Evolutionary conservation across 1,140 invertebrate species (phyloP), one percentile per base, ranked within the genome.

Genomic region (Drosophila setifemur): DNA sequence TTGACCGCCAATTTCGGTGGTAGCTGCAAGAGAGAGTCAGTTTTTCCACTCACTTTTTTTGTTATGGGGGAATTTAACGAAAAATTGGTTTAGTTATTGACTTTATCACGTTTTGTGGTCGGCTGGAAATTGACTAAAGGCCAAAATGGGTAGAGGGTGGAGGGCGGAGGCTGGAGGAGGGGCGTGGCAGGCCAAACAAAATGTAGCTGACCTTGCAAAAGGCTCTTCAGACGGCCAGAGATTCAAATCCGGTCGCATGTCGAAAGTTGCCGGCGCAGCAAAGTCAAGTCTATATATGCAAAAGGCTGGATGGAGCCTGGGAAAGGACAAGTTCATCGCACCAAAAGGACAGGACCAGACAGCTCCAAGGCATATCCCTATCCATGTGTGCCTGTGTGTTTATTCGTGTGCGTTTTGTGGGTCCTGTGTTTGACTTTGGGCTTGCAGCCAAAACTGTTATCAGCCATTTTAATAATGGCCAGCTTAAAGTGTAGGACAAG

Each of bases 391-490:
- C n/a, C 23, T 31, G 33, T 44, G 33, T 60, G 28, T 37, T 23
- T 60, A 23, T 26, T 26, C 47, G 57, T 57, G 26, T 49, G 39
- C 12, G 25, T 53, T 49, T 40, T 16, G 25, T 53, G 68, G 57
- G 57, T 66, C 66, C 53, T 79, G 50, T 86, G 75, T 74, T 85
- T 85, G 79, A 68, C 71, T 85, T 85, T 79, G 39, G 53, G 75
- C 71, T 85, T 85, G 74, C 74, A 85, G 74, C 78, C 54, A 64
- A 78, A 83, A 83, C 82, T 85, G 73, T 83, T 85, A 86, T 85
- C 81, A 71, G 81, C 55, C 72, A 86, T 85, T 86, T 83, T 85
- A 85, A 83, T 83, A 83, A 85, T 83, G 78, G 79, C 73, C 78
- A 66, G 78, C 78, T 83, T 83, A 83, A 83, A 83, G 78, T 83